These are phyloP conservation scores for Lamellibrachia columna DNA, from an alignment of 2,888 invertebrate genomes.

Conservation along the genomic window DNA sequence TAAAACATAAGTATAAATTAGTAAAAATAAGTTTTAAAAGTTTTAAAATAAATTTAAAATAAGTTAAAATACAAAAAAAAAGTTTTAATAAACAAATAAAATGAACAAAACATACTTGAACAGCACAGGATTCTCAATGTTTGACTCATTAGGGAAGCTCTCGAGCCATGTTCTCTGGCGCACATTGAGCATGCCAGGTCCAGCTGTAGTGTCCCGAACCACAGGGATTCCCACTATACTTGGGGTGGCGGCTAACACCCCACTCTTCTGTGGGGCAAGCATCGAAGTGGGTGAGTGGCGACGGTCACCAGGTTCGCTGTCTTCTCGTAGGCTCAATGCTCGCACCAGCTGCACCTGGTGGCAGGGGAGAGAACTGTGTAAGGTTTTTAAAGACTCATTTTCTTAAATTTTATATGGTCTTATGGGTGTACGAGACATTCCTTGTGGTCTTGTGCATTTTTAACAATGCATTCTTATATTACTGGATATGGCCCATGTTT, in stretches of 20 bases:
- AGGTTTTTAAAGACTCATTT: not conserved
- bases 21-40: no score
- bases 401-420: not conserved
- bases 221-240: constrained; percentile 23
- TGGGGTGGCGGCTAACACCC: not conserved
- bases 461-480: no score
- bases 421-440: no score
- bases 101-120: constrained; percentile 50
- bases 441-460: no score
- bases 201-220: constrained; percentile 30
- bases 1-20: no score
- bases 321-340: constrained; percentile 31
- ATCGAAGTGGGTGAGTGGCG: not conserved
- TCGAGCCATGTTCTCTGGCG: constrained; percentile 61
- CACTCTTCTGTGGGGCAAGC: not conserved
- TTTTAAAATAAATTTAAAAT: not conserved
- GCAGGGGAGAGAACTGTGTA: not conserved
- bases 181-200: constrained; percentile 55
- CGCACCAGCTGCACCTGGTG: constrained; percentile 55
- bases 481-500: no score
- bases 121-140: constrained; percentile 63
- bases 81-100: not conserved
- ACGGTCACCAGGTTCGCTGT: not conserved
- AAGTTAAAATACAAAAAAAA: constrained; percentile 14
- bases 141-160: constrained; percentile 61